phyloP scores from a whole-genome alignment of 2,113 vertebrate species.

The Percina caprodes region DNA sequence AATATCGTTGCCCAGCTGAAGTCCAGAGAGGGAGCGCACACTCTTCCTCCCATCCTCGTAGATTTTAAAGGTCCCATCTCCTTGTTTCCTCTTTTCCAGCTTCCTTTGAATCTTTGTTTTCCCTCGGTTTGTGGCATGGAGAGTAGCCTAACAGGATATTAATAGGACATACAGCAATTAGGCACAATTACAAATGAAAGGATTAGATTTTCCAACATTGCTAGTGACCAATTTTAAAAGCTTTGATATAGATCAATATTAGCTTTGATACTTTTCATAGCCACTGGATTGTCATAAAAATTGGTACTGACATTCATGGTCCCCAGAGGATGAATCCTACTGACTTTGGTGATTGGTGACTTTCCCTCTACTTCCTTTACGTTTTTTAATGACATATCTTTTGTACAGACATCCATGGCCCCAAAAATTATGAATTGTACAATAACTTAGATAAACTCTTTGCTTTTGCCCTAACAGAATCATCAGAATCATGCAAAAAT shows the following conservation, averaged over 20 bases:
- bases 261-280: not conserved
- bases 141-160: conserved; percentile 84
- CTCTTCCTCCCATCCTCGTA: conserved; percentile 97
- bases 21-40: conserved; percentile 93
- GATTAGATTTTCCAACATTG: not conserved
- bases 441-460: not conserved
- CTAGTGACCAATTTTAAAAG: not conserved
- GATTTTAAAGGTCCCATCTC: conserved; percentile 95
- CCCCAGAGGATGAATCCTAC: too few relatives aligned
- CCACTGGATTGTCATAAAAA: too few relatives aligned
- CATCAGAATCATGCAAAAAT: too few relatives aligned
- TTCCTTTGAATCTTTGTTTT: conserved; percentile 98
- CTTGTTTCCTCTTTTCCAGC: conserved; percentile 92
- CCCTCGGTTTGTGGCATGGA: conserved; percentile 93
- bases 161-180: conserved; percentile 19
- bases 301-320: too few relatives aligned
- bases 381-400: not conserved
- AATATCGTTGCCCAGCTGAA: conserved; percentile 95
- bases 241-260: not conserved
- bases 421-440: not conserved
- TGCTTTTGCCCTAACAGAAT: not conserved
- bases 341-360: too few relatives aligned
- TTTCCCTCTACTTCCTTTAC: not conserved
- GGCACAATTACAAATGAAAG: not conserved
- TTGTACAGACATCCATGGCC: not conserved